Evolutionary conservation across 2,113 vertebrate species (phyloP), one percentile per base, ranked within the genome.

Genomic region (Rostratula benghalensis): DNA sequence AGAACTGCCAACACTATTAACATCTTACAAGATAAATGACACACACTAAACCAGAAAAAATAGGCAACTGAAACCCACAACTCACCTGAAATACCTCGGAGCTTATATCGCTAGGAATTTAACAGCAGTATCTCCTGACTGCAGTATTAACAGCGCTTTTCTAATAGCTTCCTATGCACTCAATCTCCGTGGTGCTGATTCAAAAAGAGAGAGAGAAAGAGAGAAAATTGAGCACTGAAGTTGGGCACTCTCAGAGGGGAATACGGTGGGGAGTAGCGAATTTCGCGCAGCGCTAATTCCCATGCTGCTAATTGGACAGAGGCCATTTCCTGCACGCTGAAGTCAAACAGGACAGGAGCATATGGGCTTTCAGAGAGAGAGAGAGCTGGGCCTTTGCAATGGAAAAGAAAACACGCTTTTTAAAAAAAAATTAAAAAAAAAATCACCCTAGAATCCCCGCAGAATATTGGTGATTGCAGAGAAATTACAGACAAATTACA

Each of bases 251-350:
- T 93, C 91, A 78, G 81, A 95, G 75, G 79, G 83, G 69, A 94
- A 87, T 91, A 76, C 10, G 3, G 83, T 53, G 67, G 93, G 89
- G 93, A 96, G 89, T 11, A 96, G 89, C 11, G 8, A 90, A 90
- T 97, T 94, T 90, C 33, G 81, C 95, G 81, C 84, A 39, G 64
- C 56, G 83, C 84, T 95, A 94, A 96, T 96, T 95, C 93, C 95
- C 95, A 93, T 94, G 96, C 94, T 97, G 93, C 92, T 94, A 95
- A 91, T 94, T 93, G 94, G 90, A 95, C 89, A 88, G 91, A 95
- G 93, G 96, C 93, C 94, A 95, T 94, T 95, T 97, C 96, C 96
- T 95, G 90, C 92, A 87, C 0, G 18, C 79, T 92, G 20, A 83
- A 94, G 92, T 94, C 96, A 95, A 96, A 87, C 86, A 95, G 92